A percentile compares a stretch with the other conserved stretches of the same genome.
phyloP scores from a whole-genome alignment of 2,797 vertebrate genomes.

The Emys orbicularis region DNA sequence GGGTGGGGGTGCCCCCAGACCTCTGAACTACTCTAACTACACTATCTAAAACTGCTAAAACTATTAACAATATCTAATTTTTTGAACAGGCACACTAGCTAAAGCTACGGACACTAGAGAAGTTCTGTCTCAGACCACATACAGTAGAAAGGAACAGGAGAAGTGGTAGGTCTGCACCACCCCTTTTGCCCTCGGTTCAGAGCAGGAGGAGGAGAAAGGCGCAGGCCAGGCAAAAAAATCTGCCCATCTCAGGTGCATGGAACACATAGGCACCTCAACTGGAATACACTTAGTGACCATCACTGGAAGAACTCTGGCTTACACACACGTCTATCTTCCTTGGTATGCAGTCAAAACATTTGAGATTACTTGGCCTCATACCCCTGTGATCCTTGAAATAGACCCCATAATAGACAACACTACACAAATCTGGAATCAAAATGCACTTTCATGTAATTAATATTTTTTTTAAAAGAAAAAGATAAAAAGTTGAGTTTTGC shows the following conservation, averaged over 20 bases:
- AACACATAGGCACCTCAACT: not conserved
- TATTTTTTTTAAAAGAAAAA: not conserved
- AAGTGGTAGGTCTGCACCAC: not conserved
- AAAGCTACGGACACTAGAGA: not conserved
- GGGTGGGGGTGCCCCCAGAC: not conserved
- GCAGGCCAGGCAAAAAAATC: not conserved
- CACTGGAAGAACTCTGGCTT: not conserved
- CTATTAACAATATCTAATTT: not conserved
- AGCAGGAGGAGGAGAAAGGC: not conserved
- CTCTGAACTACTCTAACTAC: not conserved
- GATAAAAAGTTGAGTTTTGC: slow-evolving; percentile 42
- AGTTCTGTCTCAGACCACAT: not conserved
- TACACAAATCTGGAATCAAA: slow-evolving; percentile 42
- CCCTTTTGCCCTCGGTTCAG: not conserved
- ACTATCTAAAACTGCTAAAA: not conserved
- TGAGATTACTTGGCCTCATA: slow-evolving; percentile 20
- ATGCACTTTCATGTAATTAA: slow-evolving; percentile 28
- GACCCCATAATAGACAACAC: slow-evolving; percentile 33
- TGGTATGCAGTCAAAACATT: not conserved
- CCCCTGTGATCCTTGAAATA: slow-evolving; percentile 38
- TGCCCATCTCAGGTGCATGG: not conserved
- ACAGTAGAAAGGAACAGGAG: not conserved
- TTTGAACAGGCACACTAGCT: not conserved
- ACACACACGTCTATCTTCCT: not conserved
- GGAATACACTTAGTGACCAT: not conserved